Conservation (phyloP, 2,888 invertebrate species). For the Apotomis capreana region DNA sequence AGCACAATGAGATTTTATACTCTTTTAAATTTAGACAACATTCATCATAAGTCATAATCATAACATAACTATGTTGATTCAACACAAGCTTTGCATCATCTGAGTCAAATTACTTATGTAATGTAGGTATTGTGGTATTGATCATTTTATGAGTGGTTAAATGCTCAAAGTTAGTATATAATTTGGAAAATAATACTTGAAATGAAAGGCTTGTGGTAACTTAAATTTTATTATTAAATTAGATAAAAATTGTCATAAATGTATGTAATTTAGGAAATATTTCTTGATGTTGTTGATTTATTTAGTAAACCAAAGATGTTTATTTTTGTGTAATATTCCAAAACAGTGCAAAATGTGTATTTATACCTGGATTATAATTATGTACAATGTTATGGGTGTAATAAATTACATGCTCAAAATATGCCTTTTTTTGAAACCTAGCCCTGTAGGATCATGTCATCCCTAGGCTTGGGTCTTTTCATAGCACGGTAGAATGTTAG, state of each 20-base stretch:
- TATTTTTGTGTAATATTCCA: slow-evolving; percentile 74
- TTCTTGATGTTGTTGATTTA: slow-evolving; percentile 71
- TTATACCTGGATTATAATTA: slow-evolving; percentile 66
- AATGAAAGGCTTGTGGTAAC: slow-evolving; percentile 73
- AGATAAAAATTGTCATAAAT: slow-evolving; percentile 52
- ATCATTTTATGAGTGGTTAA: slow-evolving; percentile 39
- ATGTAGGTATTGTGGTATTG: slow-evolving; percentile 17
- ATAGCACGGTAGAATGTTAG: no score
- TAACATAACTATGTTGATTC: background rate
- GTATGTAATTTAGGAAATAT: slow-evolving; percentile 61
- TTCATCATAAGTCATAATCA: background rate
- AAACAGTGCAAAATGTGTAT: slow-evolving; percentile 71
- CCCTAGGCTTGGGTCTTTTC: background rate
- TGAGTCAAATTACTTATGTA: slow-evolving; percentile 57
- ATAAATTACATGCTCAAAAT: slow-evolving; percentile 78
- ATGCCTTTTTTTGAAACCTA: slow-evolving; percentile 46
- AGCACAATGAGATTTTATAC: slow-evolving; percentile 16
- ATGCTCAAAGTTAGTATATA: slow-evolving; percentile 68
- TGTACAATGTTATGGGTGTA: slow-evolving; percentile 77
- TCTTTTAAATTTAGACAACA: slow-evolving; percentile 7
- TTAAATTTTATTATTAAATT: slow-evolving; percentile 55
- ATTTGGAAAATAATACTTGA: slow-evolving; percentile 59
- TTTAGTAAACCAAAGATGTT: slow-evolving; percentile 81
- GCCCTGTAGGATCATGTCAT: background rate
- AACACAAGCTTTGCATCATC: slow-evolving; percentile 50